These are phyloP conservation scores for Ictidomys tridecemlineatus DNA, from an alignment of 2,113 vertebrate species.

Conservation along the genomic window DNA sequence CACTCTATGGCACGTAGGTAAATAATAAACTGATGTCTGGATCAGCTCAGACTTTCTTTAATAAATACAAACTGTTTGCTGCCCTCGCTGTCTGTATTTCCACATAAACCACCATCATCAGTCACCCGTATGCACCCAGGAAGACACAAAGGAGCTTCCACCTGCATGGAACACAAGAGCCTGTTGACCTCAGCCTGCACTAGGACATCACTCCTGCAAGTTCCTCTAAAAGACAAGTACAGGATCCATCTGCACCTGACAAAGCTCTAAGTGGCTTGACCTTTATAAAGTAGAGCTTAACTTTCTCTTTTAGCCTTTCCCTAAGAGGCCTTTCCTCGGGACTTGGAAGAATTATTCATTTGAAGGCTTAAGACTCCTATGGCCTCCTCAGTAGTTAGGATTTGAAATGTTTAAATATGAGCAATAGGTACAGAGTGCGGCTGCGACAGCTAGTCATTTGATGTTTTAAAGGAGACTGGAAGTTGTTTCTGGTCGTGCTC, in stretches of 20 bases:
- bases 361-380: slow-evolving; percentile 61
- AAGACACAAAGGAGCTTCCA: not conserved
- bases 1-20: accelerated
- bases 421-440: not conserved
- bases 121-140: not conserved
- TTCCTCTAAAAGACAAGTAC: not conserved
- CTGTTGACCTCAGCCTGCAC: not conserved
- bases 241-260: not conserved
- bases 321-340: slow-evolving; percentile 35
- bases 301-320: slow-evolving; percentile 65
- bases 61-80: not conserved
- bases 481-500: not conserved
- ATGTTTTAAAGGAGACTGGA: slow-evolving; percentile 69
- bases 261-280: slow-evolving; percentile 62
- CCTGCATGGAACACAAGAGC: not conserved
- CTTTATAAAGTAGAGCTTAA: slow-evolving; percentile 66
- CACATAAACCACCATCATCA: not conserved
- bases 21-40: not conserved
- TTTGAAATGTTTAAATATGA: slow-evolving; percentile 73
- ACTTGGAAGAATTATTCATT: slow-evolving; percentile 50
- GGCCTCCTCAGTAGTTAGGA: slow-evolving; percentile 39
- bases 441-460: slow-evolving; percentile 14
- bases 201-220: not conserved
- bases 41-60: not conserved
- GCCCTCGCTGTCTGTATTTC: not conserved